Percentiles rank a stretch among this genome's conserved stretches.
These are phyloP conservation scores for Megaceryle torquata DNA, from an alignment of 2,113 vertebrate genomes.

Conservation along the genomic window DNA sequence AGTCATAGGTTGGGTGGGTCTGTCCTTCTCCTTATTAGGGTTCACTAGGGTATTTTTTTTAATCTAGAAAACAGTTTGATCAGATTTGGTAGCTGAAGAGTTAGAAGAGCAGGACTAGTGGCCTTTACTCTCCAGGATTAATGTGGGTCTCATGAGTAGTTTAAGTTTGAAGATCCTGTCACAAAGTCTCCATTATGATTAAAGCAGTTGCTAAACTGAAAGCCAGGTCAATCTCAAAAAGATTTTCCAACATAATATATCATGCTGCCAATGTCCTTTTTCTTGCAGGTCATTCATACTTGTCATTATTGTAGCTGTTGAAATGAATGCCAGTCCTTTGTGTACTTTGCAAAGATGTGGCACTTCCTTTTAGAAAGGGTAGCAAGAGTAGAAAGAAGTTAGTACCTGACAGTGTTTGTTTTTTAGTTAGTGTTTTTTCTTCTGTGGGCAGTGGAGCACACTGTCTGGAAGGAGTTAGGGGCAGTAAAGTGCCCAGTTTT, in stretches of 20 bases:
- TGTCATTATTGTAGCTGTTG: neutral
- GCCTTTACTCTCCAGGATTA: slow-evolving; percentile 2
- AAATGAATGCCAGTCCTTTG: neutral
- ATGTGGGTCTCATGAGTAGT: neutral
- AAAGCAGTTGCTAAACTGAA: slow-evolving; percentile 6
- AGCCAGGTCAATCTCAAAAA: neutral
- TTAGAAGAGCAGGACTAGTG: neutral
- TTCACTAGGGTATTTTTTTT: neutral
- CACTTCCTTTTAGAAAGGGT: neutral
- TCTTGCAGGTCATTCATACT: neutral
- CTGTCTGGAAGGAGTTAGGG: neutral
- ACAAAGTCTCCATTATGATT: neutral
- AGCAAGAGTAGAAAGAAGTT: neutral
- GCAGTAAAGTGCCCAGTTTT: neutral
- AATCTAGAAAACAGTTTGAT: neutral
- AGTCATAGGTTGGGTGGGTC: neutral
- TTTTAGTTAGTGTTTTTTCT: neutral
- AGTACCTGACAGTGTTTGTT: neutral
- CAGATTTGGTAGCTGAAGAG: neutral
- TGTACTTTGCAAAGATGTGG: neutral
- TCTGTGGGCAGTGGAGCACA: neutral
- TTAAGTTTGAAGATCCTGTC: slow-evolving; percentile 14
- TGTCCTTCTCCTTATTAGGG: neutral
- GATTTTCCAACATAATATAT: neutral
- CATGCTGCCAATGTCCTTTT: neutral